Evolutionary conservation across 2,113 vertebrate genomes (phyloP).

Genomic region (Brachyhypopomus gauderio): DNA sequence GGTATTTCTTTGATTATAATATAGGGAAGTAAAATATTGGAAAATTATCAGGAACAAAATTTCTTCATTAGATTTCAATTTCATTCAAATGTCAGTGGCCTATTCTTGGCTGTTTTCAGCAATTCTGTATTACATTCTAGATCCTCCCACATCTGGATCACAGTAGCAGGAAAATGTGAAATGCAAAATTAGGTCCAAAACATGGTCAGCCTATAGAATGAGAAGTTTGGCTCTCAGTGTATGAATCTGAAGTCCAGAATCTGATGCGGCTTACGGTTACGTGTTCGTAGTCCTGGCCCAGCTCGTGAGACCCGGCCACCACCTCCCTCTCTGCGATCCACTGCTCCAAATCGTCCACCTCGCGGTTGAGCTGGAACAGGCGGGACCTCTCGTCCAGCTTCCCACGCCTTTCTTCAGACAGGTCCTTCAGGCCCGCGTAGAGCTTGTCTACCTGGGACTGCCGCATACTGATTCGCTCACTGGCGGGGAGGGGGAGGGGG

Average conservation of each 20-base stretch:
- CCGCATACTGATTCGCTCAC: constrained; percentile 94
- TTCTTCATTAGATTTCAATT: too few relatives aligned
- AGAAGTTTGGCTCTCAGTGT: neutral
- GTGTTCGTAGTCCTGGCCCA: constrained; percentile 96
- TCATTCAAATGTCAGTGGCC: too few relatives aligned
- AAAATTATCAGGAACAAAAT: too few relatives aligned
- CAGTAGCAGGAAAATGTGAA: too few relatives aligned
- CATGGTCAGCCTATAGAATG: too few relatives aligned
- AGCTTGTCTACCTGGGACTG: constrained; percentile 97
- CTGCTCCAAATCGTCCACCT: constrained; percentile 96
- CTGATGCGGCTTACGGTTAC: constrained; percentile 78
- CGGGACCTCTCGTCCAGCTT: constrained; percentile 92
- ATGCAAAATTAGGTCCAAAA: too few relatives aligned
- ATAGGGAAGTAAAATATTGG: too few relatives aligned
- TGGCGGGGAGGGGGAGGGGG: constrained; percentile 52
- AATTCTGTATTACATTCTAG: too few relatives aligned
- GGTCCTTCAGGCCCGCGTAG: constrained; percentile 93
- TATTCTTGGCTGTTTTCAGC: too few relatives aligned
- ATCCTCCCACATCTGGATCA: too few relatives aligned
- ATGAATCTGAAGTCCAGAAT: neutral
- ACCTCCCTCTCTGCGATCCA: constrained; percentile 97
- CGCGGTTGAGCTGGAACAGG: constrained; percentile 93
- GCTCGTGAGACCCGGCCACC: constrained; percentile 93
- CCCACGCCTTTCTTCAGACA: constrained; percentile 90
- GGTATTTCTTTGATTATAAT: too few relatives aligned